phyloP scores from a whole-genome alignment of 2,113 vertebrate species.

The Raphicerus campestris region DNA sequence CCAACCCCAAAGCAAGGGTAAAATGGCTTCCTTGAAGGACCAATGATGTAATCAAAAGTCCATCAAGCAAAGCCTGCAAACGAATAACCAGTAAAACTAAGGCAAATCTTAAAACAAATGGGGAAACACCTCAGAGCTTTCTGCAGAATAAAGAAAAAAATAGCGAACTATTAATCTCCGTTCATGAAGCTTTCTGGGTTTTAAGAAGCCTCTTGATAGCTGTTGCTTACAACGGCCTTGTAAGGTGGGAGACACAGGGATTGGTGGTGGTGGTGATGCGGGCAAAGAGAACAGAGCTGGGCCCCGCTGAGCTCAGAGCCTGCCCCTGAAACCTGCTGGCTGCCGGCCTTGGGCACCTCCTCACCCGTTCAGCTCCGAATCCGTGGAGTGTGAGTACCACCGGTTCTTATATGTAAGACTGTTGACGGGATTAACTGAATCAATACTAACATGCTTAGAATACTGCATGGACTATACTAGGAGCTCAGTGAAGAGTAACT shows the following conservation, averaged over 20 bases:
- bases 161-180: not conserved
- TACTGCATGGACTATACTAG: not conserved
- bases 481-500: not conserved
- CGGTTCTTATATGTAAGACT: not conserved
- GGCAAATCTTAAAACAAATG: not conserved
- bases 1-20: not conserved
- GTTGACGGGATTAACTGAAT: not conserved
- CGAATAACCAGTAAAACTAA: not conserved
- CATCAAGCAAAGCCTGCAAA: not conserved
- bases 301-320: not conserved
- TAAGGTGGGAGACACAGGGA: not conserved
- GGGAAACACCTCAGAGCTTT: not conserved
- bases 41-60: not conserved
- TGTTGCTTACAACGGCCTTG: not conserved
- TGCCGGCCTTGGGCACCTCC: not conserved
- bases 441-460: not conserved
- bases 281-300: not conserved
- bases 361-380: not conserved
- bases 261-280: not conserved
- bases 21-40: not conserved
- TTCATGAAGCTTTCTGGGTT: not conserved
- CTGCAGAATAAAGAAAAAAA: not conserved
- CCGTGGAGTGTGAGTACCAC: not conserved
- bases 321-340: not conserved
- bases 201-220: not conserved